Evolutionary conservation across 2,797 vertebrate species (phyloP).

Genomic region (Ctenochaetus hawaiiensis): DNA sequence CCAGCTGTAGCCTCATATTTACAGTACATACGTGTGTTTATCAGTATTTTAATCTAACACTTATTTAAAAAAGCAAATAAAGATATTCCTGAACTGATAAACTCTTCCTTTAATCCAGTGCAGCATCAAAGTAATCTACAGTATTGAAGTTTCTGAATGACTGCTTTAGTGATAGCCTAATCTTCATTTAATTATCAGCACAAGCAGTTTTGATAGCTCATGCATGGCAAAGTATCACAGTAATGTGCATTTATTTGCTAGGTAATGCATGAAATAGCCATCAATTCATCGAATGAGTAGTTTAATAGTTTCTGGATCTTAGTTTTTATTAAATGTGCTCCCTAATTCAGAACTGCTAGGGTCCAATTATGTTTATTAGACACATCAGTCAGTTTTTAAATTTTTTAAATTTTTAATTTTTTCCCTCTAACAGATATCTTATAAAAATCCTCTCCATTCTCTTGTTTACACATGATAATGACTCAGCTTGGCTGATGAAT

Average conservation of each 20-base stretch:
- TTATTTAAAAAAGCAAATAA: conserved; percentile 9
- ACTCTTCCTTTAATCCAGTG: not conserved
- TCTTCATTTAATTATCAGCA: conserved; percentile 33
- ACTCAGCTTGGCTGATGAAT: conserved; percentile 67
- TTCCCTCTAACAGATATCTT: conserved; percentile 29
- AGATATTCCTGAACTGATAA: not conserved
- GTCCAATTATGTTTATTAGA: conserved; percentile 38
- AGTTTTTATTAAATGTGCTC: conserved; percentile 27
- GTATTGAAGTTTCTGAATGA: not conserved
- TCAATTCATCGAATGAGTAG: not conserved
- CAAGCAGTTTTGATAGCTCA: conserved; percentile 15
- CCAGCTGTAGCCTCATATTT: too few species aligned
- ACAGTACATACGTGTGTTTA: too few species aligned
- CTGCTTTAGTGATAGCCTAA: conserved; percentile 19
- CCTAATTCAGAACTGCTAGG: conserved; percentile 21
- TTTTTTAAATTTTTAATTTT: not conserved
- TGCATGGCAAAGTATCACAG: conserved; percentile 21
- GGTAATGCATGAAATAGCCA: conserved; percentile 18
- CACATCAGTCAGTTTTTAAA: conserved; percentile 23
- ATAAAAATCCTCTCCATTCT: conserved; percentile 51
- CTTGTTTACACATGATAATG: conserved; percentile 65
- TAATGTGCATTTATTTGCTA: conserved; percentile 34
- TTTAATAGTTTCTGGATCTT: conserved; percentile 16
- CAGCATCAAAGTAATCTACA: not conserved
- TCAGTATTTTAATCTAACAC: not conserved